phyloP scores from a whole-genome alignment of 2,113 vertebrate species.

The Corythornis madagascariensis region DNA sequence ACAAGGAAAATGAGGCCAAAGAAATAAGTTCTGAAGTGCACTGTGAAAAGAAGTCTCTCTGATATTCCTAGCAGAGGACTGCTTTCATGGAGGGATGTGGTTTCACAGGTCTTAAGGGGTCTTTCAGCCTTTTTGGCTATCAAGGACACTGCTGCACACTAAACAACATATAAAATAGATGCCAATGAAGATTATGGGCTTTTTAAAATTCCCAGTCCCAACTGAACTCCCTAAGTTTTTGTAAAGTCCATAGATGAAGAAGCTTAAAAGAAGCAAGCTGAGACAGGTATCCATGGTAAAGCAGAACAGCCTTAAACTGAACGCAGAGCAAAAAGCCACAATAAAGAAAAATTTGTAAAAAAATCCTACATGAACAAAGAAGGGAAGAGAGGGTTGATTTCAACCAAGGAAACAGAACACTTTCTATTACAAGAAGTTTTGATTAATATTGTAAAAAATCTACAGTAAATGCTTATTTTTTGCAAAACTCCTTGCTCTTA shows the following conservation, averaged over 20 bases:
- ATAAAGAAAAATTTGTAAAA: not conserved
- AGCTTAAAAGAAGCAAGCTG: not conserved
- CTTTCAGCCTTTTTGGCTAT: not conserved
- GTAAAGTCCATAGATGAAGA: not conserved
- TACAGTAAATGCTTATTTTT: slow-evolving; percentile 7
- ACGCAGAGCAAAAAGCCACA: not conserved
- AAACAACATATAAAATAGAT: not conserved
- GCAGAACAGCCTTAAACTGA: not conserved
- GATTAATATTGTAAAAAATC: not conserved
- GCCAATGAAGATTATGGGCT: not conserved
- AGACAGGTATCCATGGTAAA: not conserved
- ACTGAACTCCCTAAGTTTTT: not conserved
- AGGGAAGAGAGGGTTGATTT: not conserved
- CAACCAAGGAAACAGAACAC: not conserved
- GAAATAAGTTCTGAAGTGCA: slow-evolving; percentile 3
- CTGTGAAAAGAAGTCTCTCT: not conserved
- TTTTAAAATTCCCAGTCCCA: not conserved
- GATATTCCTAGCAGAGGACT: not conserved
- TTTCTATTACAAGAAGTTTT: not conserved
- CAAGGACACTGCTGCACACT: not conserved
- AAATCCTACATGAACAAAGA: not conserved
- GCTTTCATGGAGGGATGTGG: not conserved
- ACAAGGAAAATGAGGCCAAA: slow-evolving; percentile 52
- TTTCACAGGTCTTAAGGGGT: not conserved
- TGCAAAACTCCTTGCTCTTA: not conserved